Percentiles rank a stretch among this genome's conserved stretches.
Evolutionary conservation across 1,140 invertebrate species (phyloP).

Genomic region (Hestina assimilis): DNA sequence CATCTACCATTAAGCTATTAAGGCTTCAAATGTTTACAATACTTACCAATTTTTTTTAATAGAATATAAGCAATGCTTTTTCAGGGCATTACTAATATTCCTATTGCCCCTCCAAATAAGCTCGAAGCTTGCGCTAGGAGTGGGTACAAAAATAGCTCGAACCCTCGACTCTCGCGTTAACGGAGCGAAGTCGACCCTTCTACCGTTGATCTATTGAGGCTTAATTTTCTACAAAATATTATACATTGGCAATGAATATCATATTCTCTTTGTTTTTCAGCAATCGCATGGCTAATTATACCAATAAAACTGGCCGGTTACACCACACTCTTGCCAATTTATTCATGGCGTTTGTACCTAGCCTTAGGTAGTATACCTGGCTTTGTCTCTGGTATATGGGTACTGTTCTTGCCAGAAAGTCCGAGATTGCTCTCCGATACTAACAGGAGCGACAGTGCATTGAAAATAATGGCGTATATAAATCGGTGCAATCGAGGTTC

Average conservation of each 20-base stretch:
- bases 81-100: no score
- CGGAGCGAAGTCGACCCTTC: no score
- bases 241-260: neutral
- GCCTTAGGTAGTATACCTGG: slow-evolving; percentile 79
- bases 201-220: no score
- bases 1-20: no score
- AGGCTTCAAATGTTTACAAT: no score
- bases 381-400: slow-evolving; percentile 77
- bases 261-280: slow-evolving; percentile 47
- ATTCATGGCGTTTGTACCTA: slow-evolving; percentile 84
- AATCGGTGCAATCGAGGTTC: slow-evolving; percentile 80
- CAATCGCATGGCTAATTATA: slow-evolving; percentile 82
- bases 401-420: slow-evolving; percentile 84
- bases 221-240: no score
- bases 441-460: slow-evolving; percentile 80
- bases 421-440: slow-evolving; percentile 85
- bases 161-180: no score
- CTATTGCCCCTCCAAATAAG: no score
- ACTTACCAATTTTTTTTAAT: no score
- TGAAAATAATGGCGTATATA: slow-evolving; percentile 81
- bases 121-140: no score
- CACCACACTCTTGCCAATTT: slow-evolving; percentile 60
- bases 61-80: no score
- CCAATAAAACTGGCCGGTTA: slow-evolving; percentile 75
- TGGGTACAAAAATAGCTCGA: no score